phyloP scores from a whole-genome alignment of 2,113 vertebrate genomes.

The Tetraodon nigroviridis region DNA sequence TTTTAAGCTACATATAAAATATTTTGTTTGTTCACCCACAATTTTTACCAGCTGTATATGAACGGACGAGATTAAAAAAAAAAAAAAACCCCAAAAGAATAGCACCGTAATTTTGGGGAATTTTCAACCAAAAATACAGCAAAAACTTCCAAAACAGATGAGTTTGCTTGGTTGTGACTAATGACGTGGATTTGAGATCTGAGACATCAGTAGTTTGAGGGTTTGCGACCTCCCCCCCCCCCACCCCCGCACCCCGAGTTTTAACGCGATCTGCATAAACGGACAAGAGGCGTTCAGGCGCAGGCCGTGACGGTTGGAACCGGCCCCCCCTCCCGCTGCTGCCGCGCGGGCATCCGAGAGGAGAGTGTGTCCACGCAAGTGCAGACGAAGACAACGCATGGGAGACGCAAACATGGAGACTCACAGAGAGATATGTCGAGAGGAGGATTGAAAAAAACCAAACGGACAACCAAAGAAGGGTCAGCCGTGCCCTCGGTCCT shows the following conservation, averaged over 20 bases:
- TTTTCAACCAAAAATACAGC: constrained; percentile 53
- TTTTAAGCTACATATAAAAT: constrained; percentile 56
- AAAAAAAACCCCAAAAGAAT: constrained; percentile 31
- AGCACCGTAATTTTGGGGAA: constrained; percentile 65
- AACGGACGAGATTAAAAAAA: constrained; percentile 21
- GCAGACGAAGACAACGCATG: constrained; percentile 54
- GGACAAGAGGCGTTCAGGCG: constrained; percentile 22
- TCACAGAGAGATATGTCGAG: constrained; percentile 44
- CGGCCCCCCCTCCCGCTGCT: too few relatives aligned
- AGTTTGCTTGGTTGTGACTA: constrained; percentile 59
- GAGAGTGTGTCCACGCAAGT: constrained; percentile 39
- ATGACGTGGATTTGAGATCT: constrained; percentile 72
- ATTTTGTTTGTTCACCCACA: constrained; percentile 42
- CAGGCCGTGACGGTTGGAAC: neutral
- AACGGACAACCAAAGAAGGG: neutral
- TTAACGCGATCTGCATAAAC: constrained; percentile 28
- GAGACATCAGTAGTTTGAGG: constrained; percentile 58
- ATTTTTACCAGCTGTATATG: constrained; percentile 34
- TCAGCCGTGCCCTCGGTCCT: constrained; percentile 31
- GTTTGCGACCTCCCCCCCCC: constrained; percentile 22
- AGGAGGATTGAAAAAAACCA: constrained; percentile 31
- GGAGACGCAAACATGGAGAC: constrained; percentile 44
- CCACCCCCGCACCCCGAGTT: too few relatives aligned
- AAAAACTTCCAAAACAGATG: constrained; percentile 26
- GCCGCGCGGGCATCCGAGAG: neutral